Base-by-base conservation (phyloP, 2,113 vertebrate genomes). In the Xiphophorus maculatus region DNA sequence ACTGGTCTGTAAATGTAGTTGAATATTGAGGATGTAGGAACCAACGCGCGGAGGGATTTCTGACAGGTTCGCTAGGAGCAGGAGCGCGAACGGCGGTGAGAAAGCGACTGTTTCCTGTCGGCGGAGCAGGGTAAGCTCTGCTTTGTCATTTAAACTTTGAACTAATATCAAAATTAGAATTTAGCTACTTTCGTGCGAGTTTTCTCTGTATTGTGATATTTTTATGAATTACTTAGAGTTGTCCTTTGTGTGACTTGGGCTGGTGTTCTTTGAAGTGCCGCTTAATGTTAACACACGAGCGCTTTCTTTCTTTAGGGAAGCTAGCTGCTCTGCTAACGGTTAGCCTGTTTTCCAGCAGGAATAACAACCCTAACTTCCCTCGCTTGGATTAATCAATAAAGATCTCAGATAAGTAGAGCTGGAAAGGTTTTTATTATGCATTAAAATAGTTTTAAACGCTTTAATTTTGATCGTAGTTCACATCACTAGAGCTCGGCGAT, bases 21-120 rank as follows among this genome's bases (percentile, higher is more conserved):
- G 1, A 0, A 42, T 7, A 32, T 0, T 0, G 1, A 62, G 30
- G 27, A 40, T 10, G 22, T 29, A 17, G 32, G 13, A 7, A 15
- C 0, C 0, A 64, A 35, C 5, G 8, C 11, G 87, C 87, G 91
- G 85, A 90, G 44, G 79, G 64, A 91, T 90, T 82, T 74, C 1
- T 4, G 37, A 71, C 44, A 62, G 63, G 2, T 10, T 30, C 2
- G 30, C 64, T 30, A 54, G 25, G 44, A 62, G 77, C 61, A 11
- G 35, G 66, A 62, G 79, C 82, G 73, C 90, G 90, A 90, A 77
- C 84, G 74, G 93, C 91, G 92, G 82, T 88, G 32, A 87, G 93
- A 94, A 28, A 94, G 14, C 37, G 35, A 37, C 32, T 61, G 58
- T 22, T 42, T 71, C 65, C 65, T 67, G 65, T 67, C 37, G 65